Evolutionary conservation across 2,113 vertebrate species (phyloP), one percentile per base, ranked within the genome.

Genomic region (Mus musculus): DNA sequence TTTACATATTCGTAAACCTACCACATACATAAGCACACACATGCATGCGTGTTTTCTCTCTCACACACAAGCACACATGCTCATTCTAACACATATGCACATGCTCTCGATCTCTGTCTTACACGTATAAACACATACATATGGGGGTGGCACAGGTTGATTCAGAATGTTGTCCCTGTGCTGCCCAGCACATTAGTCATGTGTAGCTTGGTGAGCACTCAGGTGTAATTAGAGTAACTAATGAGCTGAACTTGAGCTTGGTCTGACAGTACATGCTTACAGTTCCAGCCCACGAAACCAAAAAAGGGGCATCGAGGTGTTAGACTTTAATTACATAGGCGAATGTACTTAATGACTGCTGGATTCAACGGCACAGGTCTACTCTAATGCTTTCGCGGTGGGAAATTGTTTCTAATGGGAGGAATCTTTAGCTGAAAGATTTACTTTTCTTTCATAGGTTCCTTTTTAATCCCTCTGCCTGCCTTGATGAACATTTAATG

Each of bases 381-480:
- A 39, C 73, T 90, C 54, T 73, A 49, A 88, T 42, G 17, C 28
- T 59, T 2, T 63, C 87, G 54, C 76, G 89, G 14, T 93, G 76
- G 52, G 67, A 17, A 89, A 86, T 89, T 54, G 56, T 19, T 94
- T 90, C 61, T 75, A 69, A 59, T 19, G 78, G 69, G 69, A 89
- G 65, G 46, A 69, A 33, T 36, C 4, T 77, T 71, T 5, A 89
- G 67, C 95, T 75, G 33, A 82, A 61, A 63, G 14, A 42, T 39
- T 92, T 72, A 3, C 88, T 95, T 96, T 81, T 95, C 82, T 88
- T 95, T 91, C 89, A 7, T 89, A 99, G 99, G 98, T 99, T 99
- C 98, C 98, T 99, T 78, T 99, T 99, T 96, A 99, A 99, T 95
- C 99, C 99, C 67, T 99, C 99, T 59, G 98, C 99, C 22, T 99